Evolutionary conservation across 2,113 vertebrate species (phyloP).

Genomic region (Atractosteus spatula): DNA sequence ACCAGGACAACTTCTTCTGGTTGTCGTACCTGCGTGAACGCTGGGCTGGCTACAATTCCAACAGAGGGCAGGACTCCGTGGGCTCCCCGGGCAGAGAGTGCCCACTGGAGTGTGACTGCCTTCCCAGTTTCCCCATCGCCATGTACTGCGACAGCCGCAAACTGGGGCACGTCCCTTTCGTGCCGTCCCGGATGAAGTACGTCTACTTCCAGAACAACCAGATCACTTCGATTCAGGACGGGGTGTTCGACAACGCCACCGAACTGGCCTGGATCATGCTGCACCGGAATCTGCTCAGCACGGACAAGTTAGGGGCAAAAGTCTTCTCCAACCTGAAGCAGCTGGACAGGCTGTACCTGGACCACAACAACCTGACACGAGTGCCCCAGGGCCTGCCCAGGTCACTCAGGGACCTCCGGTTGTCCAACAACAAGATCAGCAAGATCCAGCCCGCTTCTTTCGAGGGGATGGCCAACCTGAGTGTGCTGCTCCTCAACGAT

Average conservation of each 20-base stretch:
- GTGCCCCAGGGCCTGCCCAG: slow-evolving; percentile 80
- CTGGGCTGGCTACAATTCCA: slow-evolving; percentile 45
- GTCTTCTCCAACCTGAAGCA: slow-evolving; percentile 76
- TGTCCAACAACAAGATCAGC: slow-evolving; percentile 82
- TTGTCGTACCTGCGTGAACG: slow-evolving; percentile 67
- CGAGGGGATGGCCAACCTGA: slow-evolving; percentile 88
- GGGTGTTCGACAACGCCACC: slow-evolving; percentile 82
- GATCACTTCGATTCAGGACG: slow-evolving; percentile 77
- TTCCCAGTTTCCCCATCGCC: slow-evolving; percentile 81
- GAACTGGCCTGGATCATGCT: slow-evolving; percentile 87
- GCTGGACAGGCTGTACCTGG: slow-evolving; percentile 85
- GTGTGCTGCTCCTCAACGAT: slow-evolving; percentile 82
- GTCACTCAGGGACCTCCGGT: slow-evolving; percentile 80
- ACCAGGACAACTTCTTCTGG: slow-evolving; percentile 74
- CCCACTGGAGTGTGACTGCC: slow-evolving; percentile 88
- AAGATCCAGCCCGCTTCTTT: slow-evolving; percentile 73
- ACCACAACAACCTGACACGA: slow-evolving; percentile 86
- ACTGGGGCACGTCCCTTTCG: slow-evolving; percentile 78
- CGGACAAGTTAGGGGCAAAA: slow-evolving; percentile 73
- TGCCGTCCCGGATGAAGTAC: slow-evolving; percentile 88
- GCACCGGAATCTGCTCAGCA: slow-evolving; percentile 83
- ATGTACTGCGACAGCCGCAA: slow-evolving; percentile 91
- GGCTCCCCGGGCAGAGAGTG: slow-evolving; percentile 62
- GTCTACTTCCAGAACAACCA: slow-evolving; percentile 93
- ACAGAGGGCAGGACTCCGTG: slow-evolving; percentile 35